These are phyloP conservation scores for Bovichtus diacanthus DNA, from an alignment of 2,797 vertebrate species.

Conservation along the genomic window DNA sequence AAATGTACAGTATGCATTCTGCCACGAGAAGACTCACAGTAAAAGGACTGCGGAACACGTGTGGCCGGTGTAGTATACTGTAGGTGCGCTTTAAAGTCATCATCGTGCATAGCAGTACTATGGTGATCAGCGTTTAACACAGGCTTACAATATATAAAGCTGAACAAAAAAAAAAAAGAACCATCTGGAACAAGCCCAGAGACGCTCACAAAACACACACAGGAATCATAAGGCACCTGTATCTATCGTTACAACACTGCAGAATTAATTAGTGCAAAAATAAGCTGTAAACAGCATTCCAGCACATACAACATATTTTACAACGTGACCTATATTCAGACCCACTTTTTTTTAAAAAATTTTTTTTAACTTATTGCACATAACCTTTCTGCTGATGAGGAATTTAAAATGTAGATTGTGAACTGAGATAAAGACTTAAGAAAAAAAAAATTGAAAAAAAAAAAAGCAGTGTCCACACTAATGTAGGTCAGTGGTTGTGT, in stretches of 20 bases:
- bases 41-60: constrained; percentile 1
- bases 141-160: constrained; percentile 6
- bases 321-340: constrained; percentile 7
- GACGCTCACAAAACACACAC: constrained; percentile 16
- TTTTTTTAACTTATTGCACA: constrained; percentile 63
- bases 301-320: constrained; percentile 8
- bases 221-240: constrained; percentile 67
- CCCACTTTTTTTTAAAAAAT: constrained; percentile 21
- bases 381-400: constrained; percentile 25
- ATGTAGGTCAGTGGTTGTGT: background rate
- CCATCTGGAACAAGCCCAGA: background rate
- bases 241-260: constrained; percentile 21
- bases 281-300: constrained; percentile 31
- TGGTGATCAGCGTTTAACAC: constrained; percentile 6
- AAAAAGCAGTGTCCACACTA: constrained; percentile 36
- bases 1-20: background rate
- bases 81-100: background rate
- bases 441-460: no score
- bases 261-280: constrained; percentile 54
- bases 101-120: constrained; percentile 1
- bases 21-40: constrained; percentile 6
- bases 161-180: constrained; percentile 6
- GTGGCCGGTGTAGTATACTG: background rate
- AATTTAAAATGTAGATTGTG: background rate
- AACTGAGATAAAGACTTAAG: background rate